Percentiles rank a stretch among this genome's conserved stretches.
Conservation (phyloP, 2,113 vertebrate genomes). For the Thunnus thynnus region DNA sequence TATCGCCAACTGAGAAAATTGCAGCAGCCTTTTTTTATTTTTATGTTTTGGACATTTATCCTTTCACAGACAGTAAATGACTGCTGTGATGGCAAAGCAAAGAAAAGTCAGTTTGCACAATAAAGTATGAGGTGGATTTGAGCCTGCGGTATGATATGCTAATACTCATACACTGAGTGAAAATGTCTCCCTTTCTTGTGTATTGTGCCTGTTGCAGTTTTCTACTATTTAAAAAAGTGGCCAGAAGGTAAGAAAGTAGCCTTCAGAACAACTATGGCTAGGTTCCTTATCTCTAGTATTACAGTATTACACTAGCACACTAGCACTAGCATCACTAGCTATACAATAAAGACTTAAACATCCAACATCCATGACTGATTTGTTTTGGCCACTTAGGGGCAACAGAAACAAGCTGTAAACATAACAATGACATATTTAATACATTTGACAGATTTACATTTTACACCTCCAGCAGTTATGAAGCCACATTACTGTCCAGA, state of each 20-base stretch:
- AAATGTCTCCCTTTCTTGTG: slow-evolving; percentile 2
- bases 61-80: neutral
- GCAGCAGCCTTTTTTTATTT: slow-evolving; percentile 27
- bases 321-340: no score
- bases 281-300: neutral
- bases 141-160: neutral
- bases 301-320: no score
- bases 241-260: neutral
- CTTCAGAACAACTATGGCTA: neutral
- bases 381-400: no score
- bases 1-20: slow-evolving; percentile 27
- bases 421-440: no score
- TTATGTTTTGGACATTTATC: neutral
- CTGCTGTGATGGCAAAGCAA: neutral
- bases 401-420: no score
- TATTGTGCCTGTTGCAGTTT: neutral
- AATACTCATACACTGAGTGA: slow-evolving; percentile 2
- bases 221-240: neutral
- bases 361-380: no score
- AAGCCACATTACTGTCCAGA: no score
- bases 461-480: no score
- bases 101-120: neutral
- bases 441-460: no score
- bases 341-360: no score
- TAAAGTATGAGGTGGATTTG: neutral